Conservation (phyloP, 37 sponge, comb jelly and placozoan genomes). For the Ephydatia muelleri region DNA sequence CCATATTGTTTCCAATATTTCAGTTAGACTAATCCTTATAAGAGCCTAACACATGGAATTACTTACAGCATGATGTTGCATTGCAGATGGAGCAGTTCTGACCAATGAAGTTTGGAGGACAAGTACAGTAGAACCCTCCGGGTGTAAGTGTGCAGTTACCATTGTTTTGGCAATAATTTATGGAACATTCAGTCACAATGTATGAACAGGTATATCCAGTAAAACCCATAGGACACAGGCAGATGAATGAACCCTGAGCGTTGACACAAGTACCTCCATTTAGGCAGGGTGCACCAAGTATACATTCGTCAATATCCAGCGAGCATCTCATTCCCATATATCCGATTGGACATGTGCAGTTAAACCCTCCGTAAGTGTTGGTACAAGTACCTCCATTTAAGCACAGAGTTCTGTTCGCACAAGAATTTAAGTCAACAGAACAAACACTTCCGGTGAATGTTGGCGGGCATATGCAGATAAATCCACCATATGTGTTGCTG, state of each 20-base stretch:
- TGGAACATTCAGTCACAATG: constrained; percentile 21
- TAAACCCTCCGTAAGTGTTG: constrained; percentile 9
- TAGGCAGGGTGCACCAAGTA: not conserved
- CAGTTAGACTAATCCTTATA: no score
- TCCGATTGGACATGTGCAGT: constrained; percentile 15
- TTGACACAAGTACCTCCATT: constrained; percentile 32
- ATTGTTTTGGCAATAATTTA: not conserved
- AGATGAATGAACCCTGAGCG: constrained; percentile 6
- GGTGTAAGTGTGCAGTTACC: constrained; percentile 23
- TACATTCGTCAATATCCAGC: constrained; percentile 32
- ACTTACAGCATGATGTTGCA: not conserved
- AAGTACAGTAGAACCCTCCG: constrained; percentile 29
- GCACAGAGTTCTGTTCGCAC: constrained; percentile 37
- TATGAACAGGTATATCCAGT: constrained; percentile 11
- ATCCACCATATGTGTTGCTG: constrained; percentile 16
- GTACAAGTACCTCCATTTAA: constrained; percentile 51
- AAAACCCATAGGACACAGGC: constrained; percentile 17
- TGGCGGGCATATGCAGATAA: constrained; percentile 28
- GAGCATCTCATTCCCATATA: constrained; percentile 10
- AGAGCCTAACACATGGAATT: not conserved
- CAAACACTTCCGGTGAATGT: constrained; percentile 63
- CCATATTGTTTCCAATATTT: no score
- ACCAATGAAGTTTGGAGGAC: constrained; percentile 19
- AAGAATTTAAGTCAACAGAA: constrained; percentile 20
- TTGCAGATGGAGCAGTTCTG: not conserved